Evolutionary conservation across 2,113 vertebrate genomes (phyloP).

Genomic region (Sprattus sprattus): DNA sequence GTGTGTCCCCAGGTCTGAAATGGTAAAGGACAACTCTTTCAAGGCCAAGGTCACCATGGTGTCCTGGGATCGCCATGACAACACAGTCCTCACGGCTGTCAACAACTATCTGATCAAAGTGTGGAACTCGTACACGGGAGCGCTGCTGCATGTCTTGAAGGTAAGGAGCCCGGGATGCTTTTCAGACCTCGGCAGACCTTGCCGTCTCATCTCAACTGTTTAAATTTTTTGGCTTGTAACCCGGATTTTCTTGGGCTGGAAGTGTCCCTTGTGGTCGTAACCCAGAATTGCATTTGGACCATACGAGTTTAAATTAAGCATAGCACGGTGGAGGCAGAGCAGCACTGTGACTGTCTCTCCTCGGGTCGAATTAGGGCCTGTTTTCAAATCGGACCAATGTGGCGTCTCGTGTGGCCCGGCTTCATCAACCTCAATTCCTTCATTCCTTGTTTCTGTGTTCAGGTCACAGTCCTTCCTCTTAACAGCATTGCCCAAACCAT

Average conservation of each 20-base stretch:
- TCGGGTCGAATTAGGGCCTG: neutral
- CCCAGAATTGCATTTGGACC: neutral
- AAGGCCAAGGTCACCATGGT: slow-evolving; percentile 99
- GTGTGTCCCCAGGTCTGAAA: slow-evolving; percentile 55
- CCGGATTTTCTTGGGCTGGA: neutral
- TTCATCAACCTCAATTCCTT: neutral
- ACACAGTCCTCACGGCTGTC: slow-evolving; percentile 92
- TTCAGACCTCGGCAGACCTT: neutral
- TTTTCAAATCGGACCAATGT: neutral
- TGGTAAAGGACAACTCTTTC: slow-evolving; percentile 84
- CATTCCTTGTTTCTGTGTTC: neutral
- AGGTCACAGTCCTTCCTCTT: neutral
- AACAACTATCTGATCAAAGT: slow-evolving; percentile 97
- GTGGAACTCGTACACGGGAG: slow-evolving; percentile 91
- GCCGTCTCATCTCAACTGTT: neutral
- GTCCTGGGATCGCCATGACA: slow-evolving; percentile 93
- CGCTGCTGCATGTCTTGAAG: slow-evolving; percentile 88
- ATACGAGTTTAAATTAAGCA: neutral
- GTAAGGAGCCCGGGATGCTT: slow-evolving; percentile 65
- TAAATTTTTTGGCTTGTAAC: neutral
- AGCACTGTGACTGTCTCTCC: neutral
- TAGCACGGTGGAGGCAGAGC: neutral
- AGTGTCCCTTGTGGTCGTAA: neutral
- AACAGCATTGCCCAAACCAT: neutral
- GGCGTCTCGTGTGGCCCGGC: neutral